These are phyloP conservation scores for Parotia lawesii DNA, from an alignment of 2,113 vertebrate genomes.

Conservation along the genomic window DNA sequence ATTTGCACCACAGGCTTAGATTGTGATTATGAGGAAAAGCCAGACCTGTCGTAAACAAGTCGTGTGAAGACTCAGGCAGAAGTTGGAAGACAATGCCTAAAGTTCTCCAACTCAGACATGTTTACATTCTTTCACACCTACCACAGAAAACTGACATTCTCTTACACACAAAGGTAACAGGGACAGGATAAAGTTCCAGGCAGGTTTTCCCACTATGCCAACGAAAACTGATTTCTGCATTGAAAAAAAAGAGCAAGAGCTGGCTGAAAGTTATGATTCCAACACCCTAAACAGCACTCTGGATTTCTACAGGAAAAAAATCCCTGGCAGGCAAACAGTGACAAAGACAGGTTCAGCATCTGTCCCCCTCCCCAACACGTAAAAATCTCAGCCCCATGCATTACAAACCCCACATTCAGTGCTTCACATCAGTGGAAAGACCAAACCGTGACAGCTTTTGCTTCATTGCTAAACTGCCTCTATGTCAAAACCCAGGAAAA, in stretches of 20 bases:
- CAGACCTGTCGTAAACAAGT: background rate
- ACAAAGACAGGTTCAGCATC: background rate
- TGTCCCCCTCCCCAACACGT: background rate
- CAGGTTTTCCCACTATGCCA: conserved; percentile 27
- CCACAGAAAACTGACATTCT: conserved; percentile 42
- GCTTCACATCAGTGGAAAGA: conserved; percentile 28
- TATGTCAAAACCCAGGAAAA: conserved; percentile 36
- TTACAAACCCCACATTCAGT: conserved; percentile 21
- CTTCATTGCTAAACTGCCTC: conserved; percentile 16
- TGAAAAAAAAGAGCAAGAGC: background rate
- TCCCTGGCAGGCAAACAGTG: background rate
- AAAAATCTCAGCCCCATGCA: conserved; percentile 7
- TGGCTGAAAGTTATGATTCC: background rate
- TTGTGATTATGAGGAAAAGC: background rate
- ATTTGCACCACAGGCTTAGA: background rate
- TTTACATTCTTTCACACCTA: conserved; percentile 51
- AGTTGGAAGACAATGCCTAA: background rate
- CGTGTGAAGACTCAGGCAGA: background rate
- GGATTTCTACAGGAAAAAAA: background rate
- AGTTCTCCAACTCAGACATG: conserved; percentile 26
- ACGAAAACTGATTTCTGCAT: conserved; percentile 16
- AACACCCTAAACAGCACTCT: background rate
- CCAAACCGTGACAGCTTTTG: conserved; percentile 10
- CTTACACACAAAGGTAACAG: conserved; percentile 22
- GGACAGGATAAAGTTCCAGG: background rate